phyloP scores from a whole-genome alignment of 2,797 vertebrate genomes.

The Falco columbarius region DNA sequence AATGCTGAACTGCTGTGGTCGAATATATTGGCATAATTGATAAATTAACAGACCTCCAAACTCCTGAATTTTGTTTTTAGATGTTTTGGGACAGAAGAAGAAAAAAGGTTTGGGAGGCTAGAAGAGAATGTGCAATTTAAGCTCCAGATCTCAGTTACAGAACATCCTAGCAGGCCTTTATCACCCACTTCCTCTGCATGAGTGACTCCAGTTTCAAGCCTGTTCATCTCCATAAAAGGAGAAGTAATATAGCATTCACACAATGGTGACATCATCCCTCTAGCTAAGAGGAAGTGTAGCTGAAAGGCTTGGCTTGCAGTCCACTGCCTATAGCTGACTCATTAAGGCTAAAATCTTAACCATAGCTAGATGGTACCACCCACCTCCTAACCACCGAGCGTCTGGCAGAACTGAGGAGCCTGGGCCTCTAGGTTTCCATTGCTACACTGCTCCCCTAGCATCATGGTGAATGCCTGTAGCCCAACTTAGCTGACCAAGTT shows the following conservation, averaged over 20 bases:
- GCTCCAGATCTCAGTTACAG: conserved; percentile 2
- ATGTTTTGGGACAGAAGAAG: neutral
- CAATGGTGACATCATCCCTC: conserved; percentile 77
- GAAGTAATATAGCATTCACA: conserved; percentile 62
- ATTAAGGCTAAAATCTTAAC: conserved; percentile 20
- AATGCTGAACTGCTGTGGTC: neutral
- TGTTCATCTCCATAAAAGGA: conserved; percentile 83
- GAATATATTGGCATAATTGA: neutral
- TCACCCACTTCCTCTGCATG: conserved; percentile 75
- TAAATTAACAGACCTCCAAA: neutral
- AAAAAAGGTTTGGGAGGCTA: neutral
- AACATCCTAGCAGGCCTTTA: conserved; percentile 45
- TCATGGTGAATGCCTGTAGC: rapidly evolving
- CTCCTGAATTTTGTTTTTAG: neutral
- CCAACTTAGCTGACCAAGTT: neutral
- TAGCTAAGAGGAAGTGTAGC: conserved; percentile 72
- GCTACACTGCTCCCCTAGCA: neutral
- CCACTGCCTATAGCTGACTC: conserved; percentile 69
- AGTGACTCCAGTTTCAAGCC: conserved; percentile 49
- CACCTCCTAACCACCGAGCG: neutral
- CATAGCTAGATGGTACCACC: neutral
- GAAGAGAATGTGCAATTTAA: neutral
- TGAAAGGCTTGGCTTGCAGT: conserved; percentile 63
- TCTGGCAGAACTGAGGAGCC: neutral
- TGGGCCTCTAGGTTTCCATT: neutral